Conservation (phyloP, 1,140 invertebrate genomes). For the Triops longicaudatus region DNA sequence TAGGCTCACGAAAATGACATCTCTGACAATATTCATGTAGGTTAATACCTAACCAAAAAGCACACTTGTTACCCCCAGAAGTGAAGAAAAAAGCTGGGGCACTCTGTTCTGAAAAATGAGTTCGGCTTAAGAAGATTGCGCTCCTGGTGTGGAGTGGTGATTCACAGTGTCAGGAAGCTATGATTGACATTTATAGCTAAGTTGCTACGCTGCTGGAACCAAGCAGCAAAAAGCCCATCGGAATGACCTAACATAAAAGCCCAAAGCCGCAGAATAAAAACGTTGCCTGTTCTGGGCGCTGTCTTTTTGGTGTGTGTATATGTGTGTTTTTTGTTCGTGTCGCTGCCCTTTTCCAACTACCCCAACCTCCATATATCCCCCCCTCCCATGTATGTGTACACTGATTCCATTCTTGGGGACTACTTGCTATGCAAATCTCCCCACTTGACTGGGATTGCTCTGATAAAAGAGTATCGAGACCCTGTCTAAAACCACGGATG, state of each 20-base stretch:
- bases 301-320: neutral
- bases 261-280: slow-evolving; percentile 15
- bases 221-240: neutral
- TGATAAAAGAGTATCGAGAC: slow-evolving; percentile 10
- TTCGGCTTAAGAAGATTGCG: slow-evolving; percentile 6
- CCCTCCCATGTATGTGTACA: neutral
- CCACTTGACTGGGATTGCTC: slow-evolving; percentile 2
- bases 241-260: slow-evolving; percentile 3
- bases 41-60: neutral
- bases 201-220: neutral
- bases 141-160: neutral
- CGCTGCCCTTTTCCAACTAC: neutral
- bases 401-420: slow-evolving; percentile 7
- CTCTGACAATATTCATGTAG: no score
- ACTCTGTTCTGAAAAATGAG: neutral
- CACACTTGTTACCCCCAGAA: neutral
- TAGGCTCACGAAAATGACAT: neutral
- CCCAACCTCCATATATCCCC: neutral
- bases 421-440: slow-evolving; percentile 15
- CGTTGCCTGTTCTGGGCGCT: neutral
- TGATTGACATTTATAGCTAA: neutral
- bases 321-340: neutral
- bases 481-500: neutral
- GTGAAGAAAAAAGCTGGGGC: neutral
- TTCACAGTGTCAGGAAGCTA: slow-evolving; percentile 11